Evolutionary conservation across 2,888 invertebrate genomes (phyloP).

Genomic region (Leistus spinibarbis): DNA sequence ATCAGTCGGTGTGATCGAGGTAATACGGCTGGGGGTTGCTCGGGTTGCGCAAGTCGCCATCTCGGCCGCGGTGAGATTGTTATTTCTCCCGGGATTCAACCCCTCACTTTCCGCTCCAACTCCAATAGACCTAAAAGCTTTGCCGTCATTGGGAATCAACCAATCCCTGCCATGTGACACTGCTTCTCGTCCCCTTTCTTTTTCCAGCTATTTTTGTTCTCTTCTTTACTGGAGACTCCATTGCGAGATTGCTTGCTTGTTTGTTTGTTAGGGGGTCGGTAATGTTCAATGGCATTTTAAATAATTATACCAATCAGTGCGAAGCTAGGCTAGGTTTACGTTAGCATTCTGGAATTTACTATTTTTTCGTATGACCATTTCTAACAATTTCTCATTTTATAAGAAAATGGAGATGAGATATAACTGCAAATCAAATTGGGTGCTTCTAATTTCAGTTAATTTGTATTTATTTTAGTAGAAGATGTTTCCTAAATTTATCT

Average conservation of each 20-base stretch:
- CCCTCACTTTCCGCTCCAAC: background rate
- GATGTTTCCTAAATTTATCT: too few species aligned
- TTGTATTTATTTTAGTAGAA: too few species aligned
- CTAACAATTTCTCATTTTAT: too few species aligned
- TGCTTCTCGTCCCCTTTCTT: background rate
- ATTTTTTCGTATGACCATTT: too few species aligned
- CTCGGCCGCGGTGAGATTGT: constrained; percentile 1
- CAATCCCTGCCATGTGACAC: background rate
- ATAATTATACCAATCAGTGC: background rate
- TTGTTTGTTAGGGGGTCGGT: background rate
- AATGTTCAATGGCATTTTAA: background rate
- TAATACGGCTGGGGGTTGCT: background rate
- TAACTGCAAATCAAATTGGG: too few species aligned
- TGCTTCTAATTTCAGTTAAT: too few species aligned
- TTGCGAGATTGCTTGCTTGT: background rate
- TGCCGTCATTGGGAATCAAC: background rate
- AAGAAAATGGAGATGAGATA: too few species aligned
- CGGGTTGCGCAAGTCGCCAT: constrained; percentile 7
- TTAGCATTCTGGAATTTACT: too few species aligned
- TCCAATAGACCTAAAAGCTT: constrained; percentile 6
- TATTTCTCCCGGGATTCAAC: background rate
- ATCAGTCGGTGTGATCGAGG: background rate
- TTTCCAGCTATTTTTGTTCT: background rate
- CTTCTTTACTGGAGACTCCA: background rate
- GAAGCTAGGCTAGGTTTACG: background rate